Evolutionary conservation across 1,140 invertebrate genomes (phyloP).

Genomic region (Atopsyche davidsoni): DNA sequence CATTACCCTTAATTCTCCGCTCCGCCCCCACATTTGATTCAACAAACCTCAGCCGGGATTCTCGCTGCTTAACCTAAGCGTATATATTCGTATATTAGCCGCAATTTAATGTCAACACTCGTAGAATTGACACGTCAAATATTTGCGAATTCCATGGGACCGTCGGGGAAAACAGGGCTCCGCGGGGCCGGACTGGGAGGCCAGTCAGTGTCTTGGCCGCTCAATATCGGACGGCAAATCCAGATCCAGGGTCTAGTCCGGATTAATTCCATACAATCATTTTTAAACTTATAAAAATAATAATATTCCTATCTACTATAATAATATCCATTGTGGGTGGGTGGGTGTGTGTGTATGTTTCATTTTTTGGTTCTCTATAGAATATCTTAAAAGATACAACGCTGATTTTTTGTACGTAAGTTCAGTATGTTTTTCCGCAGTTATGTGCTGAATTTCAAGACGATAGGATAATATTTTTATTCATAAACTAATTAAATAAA

Average conservation of each 20-base stretch:
- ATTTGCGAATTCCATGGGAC: slow-evolving; percentile 29
- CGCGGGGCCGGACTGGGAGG: background rate
- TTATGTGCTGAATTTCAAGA: too few species aligned
- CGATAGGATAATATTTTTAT: too few species aligned
- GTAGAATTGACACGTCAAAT: slow-evolving; percentile 31
- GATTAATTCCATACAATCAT: too few species aligned
- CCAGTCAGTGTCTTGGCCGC: slow-evolving; percentile 1
- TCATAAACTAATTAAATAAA: too few species aligned
- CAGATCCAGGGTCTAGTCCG: background rate
- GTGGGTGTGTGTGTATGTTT: too few species aligned
- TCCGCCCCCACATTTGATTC: slow-evolving; percentile 5
- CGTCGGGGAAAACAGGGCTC: slow-evolving; percentile 26
- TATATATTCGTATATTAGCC: slow-evolving; percentile 29
- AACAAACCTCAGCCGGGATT: slow-evolving; percentile 16
- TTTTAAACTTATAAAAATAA: too few species aligned
- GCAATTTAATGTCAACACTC: slow-evolving; percentile 30
- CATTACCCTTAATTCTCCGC: background rate
- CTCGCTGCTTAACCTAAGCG: slow-evolving; percentile 21
- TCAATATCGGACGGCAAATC: slow-evolving; percentile 1
- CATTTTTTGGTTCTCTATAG: too few species aligned
- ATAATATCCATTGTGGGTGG: too few species aligned
- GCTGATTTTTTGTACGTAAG: too few species aligned
- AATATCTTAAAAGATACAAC: too few species aligned
- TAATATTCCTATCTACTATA: too few species aligned
- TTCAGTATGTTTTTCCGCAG: too few species aligned